Base-by-base conservation (phyloP, 2,797 vertebrate genomes). In the Kryptopterus vitreolus region DNA sequence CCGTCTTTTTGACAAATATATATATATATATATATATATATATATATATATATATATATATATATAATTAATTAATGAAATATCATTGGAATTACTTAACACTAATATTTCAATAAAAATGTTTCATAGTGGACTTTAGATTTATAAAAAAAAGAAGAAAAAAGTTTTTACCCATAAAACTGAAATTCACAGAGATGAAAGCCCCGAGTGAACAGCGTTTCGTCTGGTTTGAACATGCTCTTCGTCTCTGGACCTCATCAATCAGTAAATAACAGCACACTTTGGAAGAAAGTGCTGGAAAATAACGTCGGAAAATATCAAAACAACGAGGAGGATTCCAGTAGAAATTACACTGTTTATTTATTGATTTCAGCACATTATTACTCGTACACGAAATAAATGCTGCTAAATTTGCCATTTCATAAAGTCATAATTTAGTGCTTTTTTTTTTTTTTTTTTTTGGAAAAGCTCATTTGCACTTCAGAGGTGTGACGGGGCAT, bases 381-480 rank as follows among this genome's bases (percentile, higher is more conserved):
- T 82, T 86, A 89, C 90, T 90, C 82, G 85, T 68, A 86, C 84
- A 82, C 81, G 80, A 88, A 92, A 91, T 89, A 92, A 92, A 91
- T 87, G 88, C 15, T n/a, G 76, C 63, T 84, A 84, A 74, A 82
- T 73, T 90, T 90, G 43, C 33, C 7, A 4, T 84, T 82, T 77
- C 65, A 83, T 83, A 85, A 91, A 90, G 79, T 88, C 81, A 88
- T 82, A 75, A 87, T 87, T 79, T 78, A 78, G 50, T 52, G 84
- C 4, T 29, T 46, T 74, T 43, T 61, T 43, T 7, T 7, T 15
- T n/a, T 58, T 59, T 59, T 57, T 38, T 83, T 82, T 61, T 72
- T 50, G 46, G 72, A 84, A 80, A 86, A 31, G 65, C 92, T 94
- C 90, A 94, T 94, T 93, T 93, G 89, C 94, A 94, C 92, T 92